These are phyloP conservation scores for Oreochromis tanganicae DNA, from an alignment of 2,113 vertebrate genomes.

Conservation along the genomic window DNA sequence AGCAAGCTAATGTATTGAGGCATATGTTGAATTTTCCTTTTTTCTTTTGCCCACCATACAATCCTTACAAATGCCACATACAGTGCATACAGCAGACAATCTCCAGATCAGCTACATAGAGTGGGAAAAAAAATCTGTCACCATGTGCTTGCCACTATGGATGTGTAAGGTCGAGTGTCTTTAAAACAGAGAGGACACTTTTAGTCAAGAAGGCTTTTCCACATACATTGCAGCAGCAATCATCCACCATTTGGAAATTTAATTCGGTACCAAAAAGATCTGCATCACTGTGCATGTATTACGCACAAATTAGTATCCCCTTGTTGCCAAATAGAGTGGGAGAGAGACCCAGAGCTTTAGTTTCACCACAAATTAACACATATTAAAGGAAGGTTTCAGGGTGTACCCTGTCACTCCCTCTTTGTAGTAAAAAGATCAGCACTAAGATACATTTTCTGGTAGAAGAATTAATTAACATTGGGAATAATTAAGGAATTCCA, in stretches of 20 bases:
- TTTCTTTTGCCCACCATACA: conserved; percentile 23
- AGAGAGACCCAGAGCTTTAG: background rate
- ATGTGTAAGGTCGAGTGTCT: background rate
- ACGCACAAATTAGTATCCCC: background rate
- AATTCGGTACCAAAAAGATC: background rate
- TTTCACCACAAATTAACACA: background rate
- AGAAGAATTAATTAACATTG: background rate
- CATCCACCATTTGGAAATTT: conserved; percentile 7
- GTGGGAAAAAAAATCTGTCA: background rate
- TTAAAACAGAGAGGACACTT: conserved; percentile 40
- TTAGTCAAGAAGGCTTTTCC: conserved; percentile 27
- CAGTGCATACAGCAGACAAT: background rate
- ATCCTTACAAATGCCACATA: conserved; percentile 1
- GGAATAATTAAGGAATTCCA: background rate
- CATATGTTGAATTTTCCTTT: background rate
- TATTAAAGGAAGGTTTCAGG: background rate
- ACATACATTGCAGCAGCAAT: conserved; percentile 29
- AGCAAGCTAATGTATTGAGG: background rate
- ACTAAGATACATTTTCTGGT: background rate
- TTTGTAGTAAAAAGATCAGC: background rate
- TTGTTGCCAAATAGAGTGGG: background rate
- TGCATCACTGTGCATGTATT: background rate
- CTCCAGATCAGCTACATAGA: conserved; percentile 24
- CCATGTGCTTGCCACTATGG: conserved; percentile 22
- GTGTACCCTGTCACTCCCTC: background rate